phyloP scores from a whole-genome alignment of 2,888 invertebrate species.

The Dysmachus trigonus region DNA sequence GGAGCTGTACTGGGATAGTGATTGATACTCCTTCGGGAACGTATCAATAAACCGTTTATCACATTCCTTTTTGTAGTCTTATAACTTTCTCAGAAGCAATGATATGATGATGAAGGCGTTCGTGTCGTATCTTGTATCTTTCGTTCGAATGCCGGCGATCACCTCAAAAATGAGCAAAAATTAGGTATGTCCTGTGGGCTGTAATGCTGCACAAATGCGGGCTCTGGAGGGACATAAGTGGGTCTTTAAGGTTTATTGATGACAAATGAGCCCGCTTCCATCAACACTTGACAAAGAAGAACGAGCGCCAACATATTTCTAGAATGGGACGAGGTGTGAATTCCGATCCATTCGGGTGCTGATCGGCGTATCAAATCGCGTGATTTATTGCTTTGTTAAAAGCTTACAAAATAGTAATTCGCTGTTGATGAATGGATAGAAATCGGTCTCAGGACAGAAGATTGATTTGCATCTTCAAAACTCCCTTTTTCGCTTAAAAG shows the following conservation, averaged over 20 bases:
- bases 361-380: not conserved
- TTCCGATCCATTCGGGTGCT: not conserved
- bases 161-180: not conserved
- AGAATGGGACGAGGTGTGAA: not conserved
- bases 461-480: not conserved
- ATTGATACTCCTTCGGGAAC: slow-evolving; percentile 47
- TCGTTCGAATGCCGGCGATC: not conserved
- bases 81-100: slow-evolving; percentile 26
- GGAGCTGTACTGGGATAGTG: slow-evolving; percentile 11
- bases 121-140: not conserved
- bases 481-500: not conserved
- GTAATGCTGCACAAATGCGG: not conserved
- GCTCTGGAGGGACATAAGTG: not conserved
- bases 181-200: not conserved
- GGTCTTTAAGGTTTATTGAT: slow-evolving; percentile 9
- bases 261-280: slow-evolving; percentile 7
- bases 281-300: not conserved
- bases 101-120: slow-evolving; percentile 13
- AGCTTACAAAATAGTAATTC: slow-evolving; percentile 2
- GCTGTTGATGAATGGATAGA: not conserved
- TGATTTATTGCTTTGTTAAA: slow-evolving; percentile 20
- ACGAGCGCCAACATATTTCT: not conserved
- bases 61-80: slow-evolving; percentile 19
- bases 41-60: slow-evolving; percentile 48
- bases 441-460: not conserved